Conservation (phyloP, 2,888 invertebrate genomes). For the Noctua pronuba region DNA sequence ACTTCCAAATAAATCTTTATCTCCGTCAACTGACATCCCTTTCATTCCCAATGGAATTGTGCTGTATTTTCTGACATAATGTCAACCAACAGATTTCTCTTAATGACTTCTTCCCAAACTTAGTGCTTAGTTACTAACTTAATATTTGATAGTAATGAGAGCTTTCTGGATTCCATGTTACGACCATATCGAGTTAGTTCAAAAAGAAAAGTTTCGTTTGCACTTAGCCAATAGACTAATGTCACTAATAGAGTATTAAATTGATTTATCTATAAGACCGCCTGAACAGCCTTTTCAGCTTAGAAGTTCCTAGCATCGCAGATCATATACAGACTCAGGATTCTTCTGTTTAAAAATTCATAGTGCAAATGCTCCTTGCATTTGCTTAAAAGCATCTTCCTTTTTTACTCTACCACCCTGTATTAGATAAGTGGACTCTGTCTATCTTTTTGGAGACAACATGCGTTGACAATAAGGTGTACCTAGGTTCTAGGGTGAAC, state of each 20-base stretch:
- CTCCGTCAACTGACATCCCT: background rate
- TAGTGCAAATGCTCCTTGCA: background rate
- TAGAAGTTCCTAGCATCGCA: background rate
- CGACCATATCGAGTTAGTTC: constrained; percentile 24
- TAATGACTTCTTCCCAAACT: constrained; percentile 35
- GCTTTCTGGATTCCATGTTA: constrained; percentile 13
- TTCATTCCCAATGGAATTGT: constrained; percentile 10
- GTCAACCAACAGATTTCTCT: constrained; percentile 31
- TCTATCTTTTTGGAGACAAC: too few relatives aligned
- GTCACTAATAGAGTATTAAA: constrained; percentile 14
- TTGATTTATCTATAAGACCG: constrained; percentile 16
- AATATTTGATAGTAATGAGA: constrained; percentile 35
- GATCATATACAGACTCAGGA: too few relatives aligned
- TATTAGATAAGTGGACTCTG: background rate
- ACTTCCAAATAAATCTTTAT: constrained; percentile 17
- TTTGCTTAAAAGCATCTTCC: background rate
- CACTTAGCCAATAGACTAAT: constrained; percentile 26
- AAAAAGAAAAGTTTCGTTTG: constrained; percentile 37
- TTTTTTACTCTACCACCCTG: background rate
- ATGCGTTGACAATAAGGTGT: too few relatives aligned
- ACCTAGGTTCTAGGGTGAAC: background rate
- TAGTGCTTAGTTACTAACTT: constrained; percentile 30
- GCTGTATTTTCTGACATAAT: constrained; percentile 13
- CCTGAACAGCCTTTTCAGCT: background rate
- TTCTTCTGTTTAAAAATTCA: background rate